Base-by-base conservation (phyloP, 2,797 vertebrate genomes). In the Ambastaia sidthimunki region DNA sequence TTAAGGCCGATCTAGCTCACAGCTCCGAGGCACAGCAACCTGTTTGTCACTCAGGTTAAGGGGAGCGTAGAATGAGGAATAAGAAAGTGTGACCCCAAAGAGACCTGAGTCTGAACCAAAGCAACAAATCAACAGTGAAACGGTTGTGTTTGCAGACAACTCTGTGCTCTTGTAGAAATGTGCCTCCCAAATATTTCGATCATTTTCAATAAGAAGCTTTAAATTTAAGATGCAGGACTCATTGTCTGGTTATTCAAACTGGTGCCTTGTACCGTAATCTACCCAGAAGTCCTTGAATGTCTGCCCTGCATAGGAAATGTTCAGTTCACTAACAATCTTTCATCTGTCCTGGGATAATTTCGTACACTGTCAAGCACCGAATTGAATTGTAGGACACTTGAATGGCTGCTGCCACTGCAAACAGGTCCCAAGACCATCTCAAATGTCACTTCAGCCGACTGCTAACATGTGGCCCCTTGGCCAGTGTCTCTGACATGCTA, bases 331-430 rank as follows among this genome's bases (percentile, higher is more conserved):
- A 91, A 87, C 88, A 86, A 91, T 93, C 91, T 90, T 87, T 94
- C 91, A 93, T 89, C 89, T 92, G 89, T 91, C 91, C 88, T 85
- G 87, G 91, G 91, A 85, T 92, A 93, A 93, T 93, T 90, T 89
- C 18, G 31, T 82, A 78, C 52, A 23, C 87, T 93, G 91, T 93
- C 91, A 92, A 91, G 90, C 90, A 91, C 71, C 74, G 85, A 89
- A 91, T 92, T 92, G 90, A 91, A 93, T 92, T 90, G 86, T 87
- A 91, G 88, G 88, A 89, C 82, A 87, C 74, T 89, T 84, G 80
- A 63, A 63, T 71, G 15, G 84, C 87, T 89, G 90, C 83, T 84
- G 86, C 88, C 86, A 88, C 87, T 89, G 91, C 91, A 91, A 90
- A 86, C 86, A 34, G 85, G 87, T 90, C 90, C 88, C 89, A 78